Evolutionary conservation across 2,888 invertebrate genomes (phyloP), one percentile per base, ranked within the genome.

Genomic region (Invenusta paracnida): DNA sequence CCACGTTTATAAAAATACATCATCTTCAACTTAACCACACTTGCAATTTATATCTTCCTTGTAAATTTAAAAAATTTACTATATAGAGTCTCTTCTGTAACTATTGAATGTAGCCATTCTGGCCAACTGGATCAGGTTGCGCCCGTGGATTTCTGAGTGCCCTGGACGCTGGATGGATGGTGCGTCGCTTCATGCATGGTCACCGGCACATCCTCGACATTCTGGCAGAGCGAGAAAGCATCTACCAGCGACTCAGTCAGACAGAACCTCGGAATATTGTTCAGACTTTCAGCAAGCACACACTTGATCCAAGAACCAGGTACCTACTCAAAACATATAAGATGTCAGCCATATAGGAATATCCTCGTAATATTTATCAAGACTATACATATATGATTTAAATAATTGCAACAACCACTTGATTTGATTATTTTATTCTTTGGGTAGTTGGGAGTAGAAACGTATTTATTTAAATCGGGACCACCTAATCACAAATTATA

Each of bases 41-140:
- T n/a, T n/a, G n/a, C n/a, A n/a, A n/a, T n/a, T n/a, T n/a, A n/a
- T n/a, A n/a, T n/a, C n/a, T n/a, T n/a, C n/a, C n/a, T n/a, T n/a
- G n/a, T n/a, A n/a, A n/a, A n/a, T n/a, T n/a, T n/a, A n/a, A n/a
- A n/a, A n/a, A n/a, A n/a, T n/a, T n/a, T n/a, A n/a, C n/a, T n/a
- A n/a, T n/a, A n/a, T n/a, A n/a, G n/a, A n/a, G n/a, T n/a, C n/a
- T n/a, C n/a, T n/a, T n/a, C n/a, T n/a, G n/a, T n/a, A n/a, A n/a
- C 85, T 30, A 87, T 89, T 83, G 5, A 5, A 13, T 5, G 17
- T 88, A 92, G 92, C 93, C 93, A 0, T 99, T 99, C 92, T 99
- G 99, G 98, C 99, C 98, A 1, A 98, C 97, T 0, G 99, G 99
- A 0, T 97, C 97, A 0, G 99, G 99, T 0, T 97, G 97, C 92